Base-by-base conservation (phyloP, 2,888 invertebrate genomes). In the Biston betularia region DNA sequence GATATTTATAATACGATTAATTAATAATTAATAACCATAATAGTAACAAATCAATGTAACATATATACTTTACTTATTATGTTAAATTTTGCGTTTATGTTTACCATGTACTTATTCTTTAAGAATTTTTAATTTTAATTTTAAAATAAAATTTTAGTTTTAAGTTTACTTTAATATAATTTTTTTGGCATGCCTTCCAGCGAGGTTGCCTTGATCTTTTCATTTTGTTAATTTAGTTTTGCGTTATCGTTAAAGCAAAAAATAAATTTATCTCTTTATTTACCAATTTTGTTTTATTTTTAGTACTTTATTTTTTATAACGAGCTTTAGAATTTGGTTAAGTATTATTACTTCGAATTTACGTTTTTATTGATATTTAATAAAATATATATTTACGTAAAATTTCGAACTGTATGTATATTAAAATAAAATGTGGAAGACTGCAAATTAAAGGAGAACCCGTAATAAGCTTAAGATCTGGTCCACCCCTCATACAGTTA, bases 351-450 rank as follows among this genome's bases (percentile, higher is more conserved):
- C 74, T 76, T 85, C 83, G 82, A 85, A 87, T 87, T 86, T 85
- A 84, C 69, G 78, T 71, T 73, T 79, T 80, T 72, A 74, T 72
- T 74, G 72, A 24, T 73, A 72, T 54, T 69, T 60, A 74, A 69
- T 75, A 44, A 48, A 54, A 54, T 74, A 72, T 70, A 65, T 70
- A 68, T 54, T 54, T 40, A 54, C 42, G 3, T 24, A 54, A 15
- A 11, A 54, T 40, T 54, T 6, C 7, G 44, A 45, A 54, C 8
- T 34, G 70, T 76, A 50, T 59, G 48, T 45, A 45, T 45, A 79
- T 79, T 79, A 77, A 73, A 80, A 79, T 79, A 77, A 68, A 24
- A 75, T 76, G 75, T 75, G 75, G 71, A 83, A 84, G 85, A 86
- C 86, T 86, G 84, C 76, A 59, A 60, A 50, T 38, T 57, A 53